Percentiles rank a stretch among this genome's conserved stretches.
These are phyloP conservation scores for Macaria notata DNA, from an alignment of 2,888 invertebrate genomes.

Conservation along the genomic window DNA sequence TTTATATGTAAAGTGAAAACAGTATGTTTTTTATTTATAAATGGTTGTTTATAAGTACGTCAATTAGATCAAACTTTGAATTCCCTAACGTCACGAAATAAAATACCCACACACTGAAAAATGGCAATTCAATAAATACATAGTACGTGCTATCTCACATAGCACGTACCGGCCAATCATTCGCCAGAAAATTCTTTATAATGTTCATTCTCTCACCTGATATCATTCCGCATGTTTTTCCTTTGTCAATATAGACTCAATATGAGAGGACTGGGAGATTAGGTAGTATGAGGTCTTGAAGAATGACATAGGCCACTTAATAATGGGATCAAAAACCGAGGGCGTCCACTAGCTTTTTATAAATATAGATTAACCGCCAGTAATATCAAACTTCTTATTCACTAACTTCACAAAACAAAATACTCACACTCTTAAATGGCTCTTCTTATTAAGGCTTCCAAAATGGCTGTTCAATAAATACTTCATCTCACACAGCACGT, in stretches of 20 bases:
- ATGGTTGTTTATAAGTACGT: no score
- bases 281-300: background rate
- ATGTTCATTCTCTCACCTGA: slow-evolving; percentile 44
- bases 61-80: no score
- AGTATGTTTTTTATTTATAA: no score
- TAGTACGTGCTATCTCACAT: slow-evolving; percentile 6
- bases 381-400: no score
- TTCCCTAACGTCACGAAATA: no score
- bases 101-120: background rate
- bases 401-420: no score
- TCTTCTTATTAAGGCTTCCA: no score
- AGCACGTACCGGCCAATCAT: slow-evolving; percentile 18
- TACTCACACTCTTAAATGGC: background rate
- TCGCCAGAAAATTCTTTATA: slow-evolving; percentile 14
- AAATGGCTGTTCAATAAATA: background rate
- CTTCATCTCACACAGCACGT: slow-evolving; percentile 13
- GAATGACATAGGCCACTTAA: no score
- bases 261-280: slow-evolving; percentile 52
- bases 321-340: no score
- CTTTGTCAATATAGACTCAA: slow-evolving; percentile 74
- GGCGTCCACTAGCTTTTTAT: no score
- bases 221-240: slow-evolving; percentile 59
- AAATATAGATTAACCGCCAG: no score
- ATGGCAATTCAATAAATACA: background rate
- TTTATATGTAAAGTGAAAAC: no score